Percentiles rank a stretch among this genome's conserved stretches.
Evolutionary conservation across 2,113 vertebrate species (phyloP).

Genomic region (Trinectes maculatus): DNA sequence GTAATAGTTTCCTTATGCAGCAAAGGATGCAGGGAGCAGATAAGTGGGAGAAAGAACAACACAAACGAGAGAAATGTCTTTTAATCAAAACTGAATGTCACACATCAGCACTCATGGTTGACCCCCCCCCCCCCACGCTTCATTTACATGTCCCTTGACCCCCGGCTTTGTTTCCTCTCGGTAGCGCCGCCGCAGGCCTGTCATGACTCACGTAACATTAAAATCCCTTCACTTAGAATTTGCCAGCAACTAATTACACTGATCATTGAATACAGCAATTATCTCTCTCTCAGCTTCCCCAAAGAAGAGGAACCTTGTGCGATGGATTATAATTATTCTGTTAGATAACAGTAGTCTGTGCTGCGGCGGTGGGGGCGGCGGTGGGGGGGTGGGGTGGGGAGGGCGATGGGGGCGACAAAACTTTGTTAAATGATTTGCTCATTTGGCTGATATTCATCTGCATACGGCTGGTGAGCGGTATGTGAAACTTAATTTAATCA

Average conservation of each 20-base stretch:
- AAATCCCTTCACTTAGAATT: constrained; percentile 67
- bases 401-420: constrained; percentile 30
- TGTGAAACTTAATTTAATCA: constrained; percentile 61
- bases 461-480: constrained; percentile 52
- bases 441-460: constrained; percentile 65
- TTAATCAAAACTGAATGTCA: constrained; percentile 41
- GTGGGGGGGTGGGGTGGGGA: background rate
- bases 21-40: background rate
- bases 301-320: constrained; percentile 65
- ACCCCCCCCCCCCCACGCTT: constrained; percentile 29
- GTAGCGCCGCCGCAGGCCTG: constrained; percentile 45
- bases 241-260: constrained; percentile 74
- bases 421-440: constrained; percentile 68
- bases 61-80: background rate
- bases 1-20: constrained; percentile 88
- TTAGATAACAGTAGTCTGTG: constrained; percentile 34
- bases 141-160: constrained; percentile 40
- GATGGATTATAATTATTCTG: constrained; percentile 66
- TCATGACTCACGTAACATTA: constrained; percentile 70
- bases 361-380: background rate
- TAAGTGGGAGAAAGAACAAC: too few species aligned
- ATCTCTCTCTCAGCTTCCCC: constrained; percentile 55
- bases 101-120: constrained; percentile 16
- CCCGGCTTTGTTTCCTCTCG: constrained; percentile 45
- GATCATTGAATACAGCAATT: constrained; percentile 79